Evolutionary conservation across 2,797 vertebrate genomes (phyloP), one percentile per base, ranked within the genome.

Genomic region (Leptatherina wallacei): DNA sequence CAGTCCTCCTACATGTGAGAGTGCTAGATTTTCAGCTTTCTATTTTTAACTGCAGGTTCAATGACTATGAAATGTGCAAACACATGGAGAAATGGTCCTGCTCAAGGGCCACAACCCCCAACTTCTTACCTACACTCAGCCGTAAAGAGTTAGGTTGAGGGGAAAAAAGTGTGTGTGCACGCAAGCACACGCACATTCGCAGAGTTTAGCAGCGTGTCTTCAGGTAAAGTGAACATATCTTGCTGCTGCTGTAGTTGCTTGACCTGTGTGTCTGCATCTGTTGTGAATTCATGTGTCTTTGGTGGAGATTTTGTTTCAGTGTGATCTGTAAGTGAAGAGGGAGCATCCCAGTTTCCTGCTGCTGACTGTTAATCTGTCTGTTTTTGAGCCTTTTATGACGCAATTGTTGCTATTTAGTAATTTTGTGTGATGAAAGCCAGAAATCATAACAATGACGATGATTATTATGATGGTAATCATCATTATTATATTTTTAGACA

Each of bases 11-110:
- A 20, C 12, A 54, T 83, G 69, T 73, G 73, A 71, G 75, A 63
- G 66, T 16, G 56, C 57, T 35, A 38, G 65, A 36, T 86, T 88
- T 88, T 27, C 32, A 77, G 78, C 59, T 84, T 84, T 91, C 89
- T 94, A 93, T 93, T 90, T 95, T 93, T 88, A 92, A 83, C 84
- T 78, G 81, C 82, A 90, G 89, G 87, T 93, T 93, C 91, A 93
- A 82, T 93, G 90, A 89, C 88, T 92, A 91, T 92, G 81, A 92
- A 92, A 92, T 93, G 87, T 91, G 88, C 87, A 90, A 91, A 92
- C 88, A 90, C 85, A 86, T 79, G 75, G 82, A 92, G 90, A 90
- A 88, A 89, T 89, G 78, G 84, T 82, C 82, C 82, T 84, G 86
- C 89, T 88, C 20, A 30, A 83, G 85, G 83, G 79, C 83, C 38